Evolutionary conservation across 2,797 vertebrate species (phyloP).

Genomic region (Carcharodon carcharias): DNA sequence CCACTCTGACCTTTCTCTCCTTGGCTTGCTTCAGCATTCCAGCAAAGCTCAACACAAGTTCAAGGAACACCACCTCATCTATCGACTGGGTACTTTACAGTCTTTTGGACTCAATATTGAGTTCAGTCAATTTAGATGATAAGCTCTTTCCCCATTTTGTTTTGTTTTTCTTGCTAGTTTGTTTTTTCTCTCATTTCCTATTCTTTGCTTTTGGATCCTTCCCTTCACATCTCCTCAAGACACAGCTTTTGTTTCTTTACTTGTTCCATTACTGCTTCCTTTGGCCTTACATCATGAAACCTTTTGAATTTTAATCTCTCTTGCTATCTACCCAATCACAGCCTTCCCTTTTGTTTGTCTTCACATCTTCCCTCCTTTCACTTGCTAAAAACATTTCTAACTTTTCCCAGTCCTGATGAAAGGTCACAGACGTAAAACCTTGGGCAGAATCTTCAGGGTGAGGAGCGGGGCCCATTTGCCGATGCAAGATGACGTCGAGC

Average conservation of each 20-base stretch:
- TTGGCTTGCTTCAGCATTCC: neutral
- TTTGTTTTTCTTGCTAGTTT: neutral
- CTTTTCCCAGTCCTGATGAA: neutral
- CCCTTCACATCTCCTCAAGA: neutral
- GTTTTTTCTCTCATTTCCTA: neutral
- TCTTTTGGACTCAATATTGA: neutral
- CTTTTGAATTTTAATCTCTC: neutral
- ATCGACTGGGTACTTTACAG: neutral
- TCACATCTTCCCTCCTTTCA: neutral
- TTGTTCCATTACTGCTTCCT: neutral
- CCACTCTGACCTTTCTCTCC: neutral
- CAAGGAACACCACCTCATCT: no score
- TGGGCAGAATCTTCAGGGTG: no score
- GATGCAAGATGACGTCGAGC: no score
- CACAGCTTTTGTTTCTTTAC: neutral
- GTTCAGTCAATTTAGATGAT: neutral
- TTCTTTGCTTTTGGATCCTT: neutral
- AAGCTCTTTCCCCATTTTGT: neutral
- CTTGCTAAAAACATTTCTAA: neutral
- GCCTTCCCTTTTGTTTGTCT: neutral
- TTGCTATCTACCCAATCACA: neutral
- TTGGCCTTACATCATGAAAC: neutral
- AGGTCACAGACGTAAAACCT: neutral
- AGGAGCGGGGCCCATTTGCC: no score
- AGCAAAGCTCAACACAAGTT: neutral